phyloP scores from a whole-genome alignment of 1,140 invertebrate species.

The Trichomalopsis sarcophagae region DNA sequence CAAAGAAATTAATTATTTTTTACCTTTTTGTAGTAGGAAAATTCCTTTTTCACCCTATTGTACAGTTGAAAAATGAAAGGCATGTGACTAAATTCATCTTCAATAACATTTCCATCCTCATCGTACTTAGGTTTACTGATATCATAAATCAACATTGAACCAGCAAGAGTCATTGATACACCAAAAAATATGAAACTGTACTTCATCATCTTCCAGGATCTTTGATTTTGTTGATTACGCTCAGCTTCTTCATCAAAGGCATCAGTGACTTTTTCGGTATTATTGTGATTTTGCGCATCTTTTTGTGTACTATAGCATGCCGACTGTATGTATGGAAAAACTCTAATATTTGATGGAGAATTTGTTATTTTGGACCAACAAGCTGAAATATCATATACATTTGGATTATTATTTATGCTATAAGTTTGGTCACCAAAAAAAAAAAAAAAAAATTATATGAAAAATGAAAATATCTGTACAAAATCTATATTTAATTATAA shows the following conservation, averaged over 20 bases:
- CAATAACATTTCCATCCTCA: slow-evolving; percentile 83
- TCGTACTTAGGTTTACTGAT: slow-evolving; percentile 84
- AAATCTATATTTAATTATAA: too few species aligned
- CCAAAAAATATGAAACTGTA: slow-evolving; percentile 75
- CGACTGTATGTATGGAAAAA: neutral
- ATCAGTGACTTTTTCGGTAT: slow-evolving; percentile 5
- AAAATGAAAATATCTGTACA: too few species aligned
- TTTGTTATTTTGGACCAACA: neutral
- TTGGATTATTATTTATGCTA: neutral
- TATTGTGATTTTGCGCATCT: neutral
- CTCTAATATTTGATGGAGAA: neutral
- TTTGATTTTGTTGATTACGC: slow-evolving; percentile 69
- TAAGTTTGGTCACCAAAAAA: neutral
- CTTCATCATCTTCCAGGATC: slow-evolving; percentile 77
- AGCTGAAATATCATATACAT: slow-evolving; percentile 8
- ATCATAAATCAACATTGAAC: slow-evolving; percentile 75
- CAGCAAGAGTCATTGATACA: slow-evolving; percentile 74
- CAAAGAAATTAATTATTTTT: neutral
- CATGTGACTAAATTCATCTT: slow-evolving; percentile 88
- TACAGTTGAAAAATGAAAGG: slow-evolving; percentile 83
- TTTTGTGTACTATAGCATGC: slow-evolving; percentile 5
- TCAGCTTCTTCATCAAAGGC: slow-evolving; percentile 59
- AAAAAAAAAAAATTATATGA: too few species aligned
- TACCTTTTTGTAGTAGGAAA: slow-evolving; percentile 85
- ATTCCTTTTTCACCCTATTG: slow-evolving; percentile 83